These are phyloP conservation scores for Vulpes lagopus DNA, from an alignment of 2,113 vertebrate species.

Conservation along the genomic window DNA sequence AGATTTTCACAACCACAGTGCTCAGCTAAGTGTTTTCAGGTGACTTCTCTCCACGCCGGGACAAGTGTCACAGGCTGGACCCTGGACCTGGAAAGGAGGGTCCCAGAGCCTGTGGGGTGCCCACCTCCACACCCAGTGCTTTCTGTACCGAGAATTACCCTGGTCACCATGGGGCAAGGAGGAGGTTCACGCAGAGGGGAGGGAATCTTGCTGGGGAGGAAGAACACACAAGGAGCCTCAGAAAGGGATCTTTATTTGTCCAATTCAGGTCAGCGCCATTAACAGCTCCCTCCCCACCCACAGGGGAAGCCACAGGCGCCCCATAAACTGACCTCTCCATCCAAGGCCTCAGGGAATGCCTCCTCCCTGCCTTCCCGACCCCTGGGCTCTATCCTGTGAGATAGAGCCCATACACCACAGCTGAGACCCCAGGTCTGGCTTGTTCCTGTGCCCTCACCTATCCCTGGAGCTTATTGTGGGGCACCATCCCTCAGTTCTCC, in stretches of 20 bases:
- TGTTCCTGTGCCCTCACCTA: background rate
- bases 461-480: background rate
- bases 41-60: background rate
- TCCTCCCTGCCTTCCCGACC: background rate
- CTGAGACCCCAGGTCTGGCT: background rate
- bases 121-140: background rate
- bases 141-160: background rate
- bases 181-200: background rate
- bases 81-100: background rate
- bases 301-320: slow-evolving; percentile 47
- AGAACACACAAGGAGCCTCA: slow-evolving; percentile 62
- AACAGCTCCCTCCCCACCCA: slow-evolving; percentile 47
- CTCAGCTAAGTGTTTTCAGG: background rate
- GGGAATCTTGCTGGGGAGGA: slow-evolving; percentile 28
- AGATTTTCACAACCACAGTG: background rate
- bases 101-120: accelerated
- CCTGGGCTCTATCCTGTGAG: background rate
- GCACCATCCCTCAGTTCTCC: background rate
- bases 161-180: background rate
- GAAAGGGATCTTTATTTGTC: slow-evolving; percentile 73
- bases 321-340: slow-evolving; percentile 52
- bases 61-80: background rate
- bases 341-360: background rate
- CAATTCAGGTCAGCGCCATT: slow-evolving; percentile 47
- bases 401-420: background rate